Evolutionary conservation across 2,113 vertebrate species (phyloP), one percentile per base, ranked within the genome.

Genomic region (Podarcis cretensis): DNA sequence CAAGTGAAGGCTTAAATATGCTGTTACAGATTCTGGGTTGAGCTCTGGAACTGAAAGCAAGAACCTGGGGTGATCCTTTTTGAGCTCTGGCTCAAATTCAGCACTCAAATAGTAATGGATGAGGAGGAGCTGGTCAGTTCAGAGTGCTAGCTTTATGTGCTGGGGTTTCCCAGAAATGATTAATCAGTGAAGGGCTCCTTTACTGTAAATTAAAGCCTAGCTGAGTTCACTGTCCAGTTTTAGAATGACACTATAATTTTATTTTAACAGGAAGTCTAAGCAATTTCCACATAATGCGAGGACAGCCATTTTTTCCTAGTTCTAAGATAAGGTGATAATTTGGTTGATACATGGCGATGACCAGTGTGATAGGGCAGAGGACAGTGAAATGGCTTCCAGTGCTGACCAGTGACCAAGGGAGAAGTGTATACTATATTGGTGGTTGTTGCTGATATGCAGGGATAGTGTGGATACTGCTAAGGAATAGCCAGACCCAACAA

Each of bases 161-260:
- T 78, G 35, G 23, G 69, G 76, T 89, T 65, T 92, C 66, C 81
- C 77, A 74, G n/a, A 86, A 86, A 57, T 82, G 81, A 35, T 85
- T 78, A 92, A 82, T 92, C 87, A 66, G 84, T 81, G 37, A 88
- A 82, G 89, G 14, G 40, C 65, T 25, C 20, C n/a, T 25, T 84
- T 9, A 57, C 18, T 48, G 35, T 84, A 57, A 84, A 35, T 63
- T 85, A 37, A 85, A 18, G 54, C 14, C 57, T 66, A 35, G 20
- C 16, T 86, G 84, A 66, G 35, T 86, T 86, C 32, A 75, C 43
- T 91, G 0, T 80, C 86, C 16, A 1, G 81, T 90, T 93, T 84
- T 40, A 63, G 69, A 71, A 54, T 86, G 35, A 75, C 66, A n/a
- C 68, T 93, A 40, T 87, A 88, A 92, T 92, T 88, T 94, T 68